Conservation (phyloP, 64 coral and sea anemone genomes). For the Actinia tenebrosa region DNA sequence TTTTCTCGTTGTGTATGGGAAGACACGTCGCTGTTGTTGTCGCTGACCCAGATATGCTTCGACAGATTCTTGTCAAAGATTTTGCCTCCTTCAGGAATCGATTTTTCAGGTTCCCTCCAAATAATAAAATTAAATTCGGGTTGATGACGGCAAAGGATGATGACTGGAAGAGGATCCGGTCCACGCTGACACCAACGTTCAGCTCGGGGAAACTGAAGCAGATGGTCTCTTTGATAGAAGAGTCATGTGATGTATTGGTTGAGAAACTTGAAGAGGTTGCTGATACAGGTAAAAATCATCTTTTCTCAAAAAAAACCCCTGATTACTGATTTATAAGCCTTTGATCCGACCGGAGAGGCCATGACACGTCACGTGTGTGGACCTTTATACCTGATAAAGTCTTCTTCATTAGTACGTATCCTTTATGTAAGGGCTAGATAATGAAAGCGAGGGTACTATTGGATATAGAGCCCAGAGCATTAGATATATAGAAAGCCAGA, state of each 20-base stretch:
- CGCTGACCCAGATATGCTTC: constrained; percentile 42
- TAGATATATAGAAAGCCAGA: no score
- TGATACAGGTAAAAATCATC: constrained; percentile 38
- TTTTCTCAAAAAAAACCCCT: no score
- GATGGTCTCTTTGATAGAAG: constrained; percentile 44
- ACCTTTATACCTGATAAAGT: not conserved
- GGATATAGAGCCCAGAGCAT: no score
- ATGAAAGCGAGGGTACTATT: no score
- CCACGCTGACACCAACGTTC: constrained; percentile 61
- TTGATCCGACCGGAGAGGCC: no score
- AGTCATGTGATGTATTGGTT: constrained; percentile 35
- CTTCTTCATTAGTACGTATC: no score
- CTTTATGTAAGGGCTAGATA: no score
- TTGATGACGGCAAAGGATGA: constrained; percentile 33
- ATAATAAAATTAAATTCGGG: not conserved
- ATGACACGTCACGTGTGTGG: no score
- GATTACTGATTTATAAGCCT: no score
- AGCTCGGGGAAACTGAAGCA: constrained; percentile 50
- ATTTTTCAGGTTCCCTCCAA: not conserved
- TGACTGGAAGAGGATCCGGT: constrained; percentile 59
- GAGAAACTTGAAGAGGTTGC: constrained; percentile 53
- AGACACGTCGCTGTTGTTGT: constrained; percentile 29
- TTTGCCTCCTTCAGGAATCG: constrained; percentile 33
- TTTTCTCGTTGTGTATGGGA: constrained; percentile 32
- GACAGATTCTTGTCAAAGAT: constrained; percentile 41